phyloP scores from a whole-genome alignment of 1,140 invertebrate species.

The Brachionus calyciflorus region DNA sequence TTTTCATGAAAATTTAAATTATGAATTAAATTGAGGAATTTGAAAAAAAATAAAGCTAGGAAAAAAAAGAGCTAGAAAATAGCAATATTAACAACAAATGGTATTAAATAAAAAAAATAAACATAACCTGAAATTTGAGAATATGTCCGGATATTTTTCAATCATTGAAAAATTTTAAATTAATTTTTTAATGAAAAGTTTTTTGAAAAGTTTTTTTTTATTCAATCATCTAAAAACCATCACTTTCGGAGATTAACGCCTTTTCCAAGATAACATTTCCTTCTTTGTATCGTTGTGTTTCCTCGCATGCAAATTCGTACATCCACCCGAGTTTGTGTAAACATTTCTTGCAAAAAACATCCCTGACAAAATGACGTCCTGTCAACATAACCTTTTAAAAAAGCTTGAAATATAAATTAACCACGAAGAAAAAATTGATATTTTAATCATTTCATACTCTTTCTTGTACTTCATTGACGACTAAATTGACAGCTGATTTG shows the following conservation, averaged over 20 bases:
- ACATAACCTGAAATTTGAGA: no score
- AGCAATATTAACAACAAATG: no score
- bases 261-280: constrained; percentile 77
- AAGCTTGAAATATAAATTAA: neutral
- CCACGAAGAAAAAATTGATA: neutral
- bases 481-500: constrained; percentile 52
- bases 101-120: no score
- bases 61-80: no score
- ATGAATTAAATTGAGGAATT: no score
- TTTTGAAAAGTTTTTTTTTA: no score
- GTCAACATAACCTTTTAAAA: constrained; percentile 58
- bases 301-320: constrained; percentile 80
- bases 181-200: no score
- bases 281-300: constrained; percentile 93
- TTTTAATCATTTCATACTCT: neutral
- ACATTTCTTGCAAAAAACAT: constrained; percentile 96
- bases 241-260: constrained; percentile 59
- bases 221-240: constrained; percentile 53
- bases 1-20: no score
- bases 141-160: no score
- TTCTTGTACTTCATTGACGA: constrained; percentile 40
- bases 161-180: no score
- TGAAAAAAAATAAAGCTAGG: no score
- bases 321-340: constrained; percentile 66
- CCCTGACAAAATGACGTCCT: constrained; percentile 88